Evolutionary conservation across 2,888 invertebrate genomes (phyloP), one percentile per base, ranked within the genome.

Genomic region (Leptothorax acervorum): DNA sequence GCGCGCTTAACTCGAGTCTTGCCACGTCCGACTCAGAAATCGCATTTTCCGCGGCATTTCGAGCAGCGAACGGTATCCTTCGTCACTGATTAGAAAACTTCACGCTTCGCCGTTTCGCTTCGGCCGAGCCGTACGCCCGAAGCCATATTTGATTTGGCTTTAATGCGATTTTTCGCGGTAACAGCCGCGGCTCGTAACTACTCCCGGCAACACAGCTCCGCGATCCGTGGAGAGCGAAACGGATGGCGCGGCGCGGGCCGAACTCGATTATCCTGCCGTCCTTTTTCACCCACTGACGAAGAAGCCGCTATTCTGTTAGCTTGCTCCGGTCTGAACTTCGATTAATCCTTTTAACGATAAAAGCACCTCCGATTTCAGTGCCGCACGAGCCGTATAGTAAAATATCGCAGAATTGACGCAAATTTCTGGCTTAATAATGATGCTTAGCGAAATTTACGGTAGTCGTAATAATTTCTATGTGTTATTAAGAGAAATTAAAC

Each of bases 101-200:
- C 63, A 83, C 83, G 83, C 79, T 35, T 71, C 78, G 23, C 39
- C 51, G 18, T 66, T 78, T 55, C 45, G 15, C 31, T n/a, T 4
- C 60, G 39, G 5, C 35, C 71, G 28, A 51, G 28, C 45, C 63
- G 60, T 48, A 48, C n/a, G 39, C 51, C 28, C 18, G 83, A 78
- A 68, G 89, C 71, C 60, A 63, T 85, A 86, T 91, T 89, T 89
- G 90, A 91, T 91, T 91, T 81, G 85, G 76, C 79, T 85, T 82
- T 90, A 90, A 90, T 86, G 75, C 89, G 85, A 90, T 89, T 89
- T 86, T 87, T 71, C 68, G 82, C 70, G 81, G 83, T 85, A 70
- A 82, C 82, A 71, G 79, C 62, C 82, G 55, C 73, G 60, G 84
- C 83, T 86, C 82, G 86, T 89, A 91, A 89, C 87, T 82, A 84